These are phyloP conservation scores for Naja naja DNA, from an alignment of 2,113 vertebrate species.

Conservation along the genomic window DNA sequence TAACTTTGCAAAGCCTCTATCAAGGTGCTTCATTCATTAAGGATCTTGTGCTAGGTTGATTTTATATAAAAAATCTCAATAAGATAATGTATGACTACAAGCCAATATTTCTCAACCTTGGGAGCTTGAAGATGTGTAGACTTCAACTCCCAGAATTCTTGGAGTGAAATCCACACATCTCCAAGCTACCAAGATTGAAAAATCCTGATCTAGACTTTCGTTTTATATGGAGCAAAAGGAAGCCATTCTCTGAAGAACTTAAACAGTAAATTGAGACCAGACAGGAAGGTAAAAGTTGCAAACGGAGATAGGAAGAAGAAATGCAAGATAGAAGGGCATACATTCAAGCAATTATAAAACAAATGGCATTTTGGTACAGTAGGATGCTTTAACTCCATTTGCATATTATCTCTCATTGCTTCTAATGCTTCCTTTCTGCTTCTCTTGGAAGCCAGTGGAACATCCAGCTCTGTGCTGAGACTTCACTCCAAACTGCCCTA, in stretches of 20 bases:
- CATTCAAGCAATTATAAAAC: background rate
- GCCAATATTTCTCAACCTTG: background rate
- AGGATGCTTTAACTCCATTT: background rate
- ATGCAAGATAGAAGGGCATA: background rate
- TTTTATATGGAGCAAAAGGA: background rate
- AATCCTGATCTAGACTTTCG: background rate
- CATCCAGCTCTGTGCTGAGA: background rate
- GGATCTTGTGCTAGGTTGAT: background rate
- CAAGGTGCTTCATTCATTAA: background rate
- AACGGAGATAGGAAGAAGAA: background rate
- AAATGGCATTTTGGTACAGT: background rate
- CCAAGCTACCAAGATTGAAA: background rate
- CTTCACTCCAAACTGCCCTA: background rate
- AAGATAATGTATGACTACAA: too few species aligned
- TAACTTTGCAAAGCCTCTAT: background rate
- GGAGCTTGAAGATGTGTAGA: background rate
- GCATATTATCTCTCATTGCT: background rate
- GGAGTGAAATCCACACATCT: background rate
- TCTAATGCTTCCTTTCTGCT: background rate
- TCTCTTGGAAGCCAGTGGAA: background rate
- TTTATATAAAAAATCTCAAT: background rate
- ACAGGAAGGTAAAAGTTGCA: background rate
- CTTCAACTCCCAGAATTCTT: background rate
- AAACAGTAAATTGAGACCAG: background rate
- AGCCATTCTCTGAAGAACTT: background rate